phyloP scores from a whole-genome alignment of 1,140 invertebrate species.

The Drosophila pandora region DNA sequence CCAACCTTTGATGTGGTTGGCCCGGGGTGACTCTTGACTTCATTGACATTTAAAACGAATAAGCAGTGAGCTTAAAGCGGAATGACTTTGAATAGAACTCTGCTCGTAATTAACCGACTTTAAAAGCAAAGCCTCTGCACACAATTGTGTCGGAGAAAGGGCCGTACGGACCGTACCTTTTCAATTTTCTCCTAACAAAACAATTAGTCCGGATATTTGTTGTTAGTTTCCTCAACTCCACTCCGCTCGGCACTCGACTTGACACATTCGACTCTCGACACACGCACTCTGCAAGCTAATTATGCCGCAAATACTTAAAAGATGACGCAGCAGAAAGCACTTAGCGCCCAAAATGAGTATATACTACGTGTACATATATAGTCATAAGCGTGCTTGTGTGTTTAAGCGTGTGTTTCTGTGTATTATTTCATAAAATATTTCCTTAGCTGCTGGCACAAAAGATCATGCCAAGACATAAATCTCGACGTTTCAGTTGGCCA shows the following conservation, averaged over 20 bases:
- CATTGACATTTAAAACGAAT: constrained; percentile 27
- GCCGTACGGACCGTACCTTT: constrained; percentile 8
- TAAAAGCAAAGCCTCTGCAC: constrained; percentile 15
- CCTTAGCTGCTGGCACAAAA: constrained; percentile 75
- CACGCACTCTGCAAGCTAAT: constrained; percentile 76
- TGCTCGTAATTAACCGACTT: constrained; percentile 60
- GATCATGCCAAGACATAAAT: constrained; percentile 81
- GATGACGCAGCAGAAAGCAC: constrained; percentile 76
- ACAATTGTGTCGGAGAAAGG: constrained; percentile 13
- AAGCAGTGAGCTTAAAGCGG: constrained; percentile 36
- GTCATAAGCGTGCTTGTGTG: constrained; percentile 23
- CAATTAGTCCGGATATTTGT: constrained; percentile 30
- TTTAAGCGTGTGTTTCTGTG: constrained; percentile 32
- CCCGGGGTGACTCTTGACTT: constrained; percentile 10
- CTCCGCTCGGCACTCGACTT: constrained; percentile 33
- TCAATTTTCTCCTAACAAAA: constrained; percentile 17
- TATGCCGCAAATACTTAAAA: constrained; percentile 77
- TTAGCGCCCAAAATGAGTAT: constrained; percentile 66
- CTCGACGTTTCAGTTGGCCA: constrained; percentile 73
- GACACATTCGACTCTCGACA: constrained; percentile 42
- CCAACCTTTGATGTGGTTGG: constrained; percentile 49
- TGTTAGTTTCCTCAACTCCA: constrained; percentile 19
- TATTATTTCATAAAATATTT: constrained; percentile 82
- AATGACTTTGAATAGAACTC: constrained; percentile 19
- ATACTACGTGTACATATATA: constrained; percentile 20